Conservation (phyloP, 2,888 invertebrate species). For the Idaea dimidiata region DNA sequence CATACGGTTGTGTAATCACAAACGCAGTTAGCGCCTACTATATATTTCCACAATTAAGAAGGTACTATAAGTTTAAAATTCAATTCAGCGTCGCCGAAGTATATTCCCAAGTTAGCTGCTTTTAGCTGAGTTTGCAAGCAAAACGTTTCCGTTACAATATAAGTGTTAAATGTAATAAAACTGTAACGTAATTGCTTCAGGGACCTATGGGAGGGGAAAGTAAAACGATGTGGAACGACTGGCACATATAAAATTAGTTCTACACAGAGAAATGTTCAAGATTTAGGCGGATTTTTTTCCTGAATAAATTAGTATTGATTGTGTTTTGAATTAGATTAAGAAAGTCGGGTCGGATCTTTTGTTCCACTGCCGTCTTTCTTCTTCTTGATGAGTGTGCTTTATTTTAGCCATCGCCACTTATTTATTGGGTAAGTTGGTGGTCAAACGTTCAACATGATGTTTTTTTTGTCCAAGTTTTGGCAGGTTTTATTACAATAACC, state of each 20-base stretch:
- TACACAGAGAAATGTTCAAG: not conserved
- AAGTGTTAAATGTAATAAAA: constrained; percentile 21
- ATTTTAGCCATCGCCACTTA: no score
- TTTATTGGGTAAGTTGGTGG: no score
- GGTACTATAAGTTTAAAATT: constrained; percentile 18
- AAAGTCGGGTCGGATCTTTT: not conserved
- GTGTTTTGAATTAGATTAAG: not conserved
- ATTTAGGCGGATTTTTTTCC: not conserved
- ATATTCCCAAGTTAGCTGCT: constrained; percentile 19
- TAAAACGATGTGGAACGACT: constrained; percentile 4
- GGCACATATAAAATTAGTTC: not conserved
- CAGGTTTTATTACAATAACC: no score
- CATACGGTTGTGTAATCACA: no score
- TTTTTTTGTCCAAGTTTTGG: no score
- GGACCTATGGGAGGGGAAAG: constrained; percentile 3
- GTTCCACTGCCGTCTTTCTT: not conserved
- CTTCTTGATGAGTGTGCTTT: no score
- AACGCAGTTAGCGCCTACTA: constrained; percentile 4
- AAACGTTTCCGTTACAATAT: constrained; percentile 27
- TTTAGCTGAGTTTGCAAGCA: constrained; percentile 21
- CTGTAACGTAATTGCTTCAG: constrained; percentile 3
- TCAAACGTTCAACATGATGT: no score
- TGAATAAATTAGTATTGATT: no score
- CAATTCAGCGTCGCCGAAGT: constrained; percentile 17
- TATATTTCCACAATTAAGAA: constrained; percentile 15